Conservation (phyloP, 2,797 vertebrate species). For the Crypturellus tataupa region DNA sequence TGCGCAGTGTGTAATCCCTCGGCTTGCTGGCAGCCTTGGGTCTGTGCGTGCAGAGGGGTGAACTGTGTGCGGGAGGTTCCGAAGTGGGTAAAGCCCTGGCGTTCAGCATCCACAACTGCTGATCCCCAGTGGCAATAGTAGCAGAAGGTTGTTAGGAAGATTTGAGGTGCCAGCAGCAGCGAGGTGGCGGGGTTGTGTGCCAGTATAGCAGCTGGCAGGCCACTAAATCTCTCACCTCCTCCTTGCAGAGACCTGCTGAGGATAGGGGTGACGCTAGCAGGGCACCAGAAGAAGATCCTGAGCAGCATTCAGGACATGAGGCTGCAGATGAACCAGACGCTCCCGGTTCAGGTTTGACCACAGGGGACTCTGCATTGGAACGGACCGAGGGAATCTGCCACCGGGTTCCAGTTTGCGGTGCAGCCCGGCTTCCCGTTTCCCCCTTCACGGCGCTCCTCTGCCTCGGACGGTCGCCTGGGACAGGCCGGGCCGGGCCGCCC, state of each 20-base stretch:
- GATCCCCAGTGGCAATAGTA: neutral
- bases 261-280: conserved; percentile 96
- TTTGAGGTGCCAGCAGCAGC: neutral
- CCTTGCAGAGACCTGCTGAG: conserved; percentile 92
- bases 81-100: neutral
- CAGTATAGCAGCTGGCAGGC: neutral
- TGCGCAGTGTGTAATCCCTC: neutral
- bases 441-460: conserved; percentile 76
- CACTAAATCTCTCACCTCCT: neutral
- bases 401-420: conserved; percentile 87
- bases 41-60: neutral
- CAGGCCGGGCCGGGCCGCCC: conserved; percentile 56
- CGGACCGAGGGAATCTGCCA: conserved; percentile 63
- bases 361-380: conserved; percentile 79
- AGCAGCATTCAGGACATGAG: conserved; percentile 99
- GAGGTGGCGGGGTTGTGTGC: neutral
- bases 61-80: neutral
- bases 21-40: neutral
- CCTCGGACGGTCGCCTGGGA: conserved; percentile 75
- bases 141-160: neutral
- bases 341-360: conserved; percentile 97
- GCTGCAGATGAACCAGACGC: conserved; percentile 99
- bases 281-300: conserved; percentile 98
- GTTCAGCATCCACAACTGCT: neutral
- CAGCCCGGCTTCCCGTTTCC: conserved; percentile 83